Percentiles rank a stretch among this genome's conserved stretches.
Evolutionary conservation across 2,797 vertebrate genomes (phyloP).

Genomic region (Gouania willdenowi): DNA sequence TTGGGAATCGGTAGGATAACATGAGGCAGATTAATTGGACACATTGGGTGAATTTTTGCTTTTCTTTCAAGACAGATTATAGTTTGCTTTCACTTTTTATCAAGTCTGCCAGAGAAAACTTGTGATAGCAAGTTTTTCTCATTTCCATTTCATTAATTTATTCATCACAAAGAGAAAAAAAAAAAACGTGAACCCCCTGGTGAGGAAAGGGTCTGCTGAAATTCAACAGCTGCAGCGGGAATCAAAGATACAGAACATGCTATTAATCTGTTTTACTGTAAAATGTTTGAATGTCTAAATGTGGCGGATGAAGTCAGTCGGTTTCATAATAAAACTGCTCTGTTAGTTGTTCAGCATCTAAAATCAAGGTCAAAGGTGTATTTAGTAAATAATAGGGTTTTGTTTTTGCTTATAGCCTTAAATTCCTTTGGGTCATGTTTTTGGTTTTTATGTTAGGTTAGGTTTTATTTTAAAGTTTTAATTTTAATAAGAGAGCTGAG

Average conservation of each 20-base stretch:
- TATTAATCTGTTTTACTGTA: no score
- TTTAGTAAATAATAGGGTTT: no score
- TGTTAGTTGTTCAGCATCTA: no score
- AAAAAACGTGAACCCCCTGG: slow-evolving; percentile 52
- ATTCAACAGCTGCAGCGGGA: slow-evolving; percentile 33
- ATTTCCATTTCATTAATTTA: slow-evolving; percentile 62
- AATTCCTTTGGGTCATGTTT: no score
- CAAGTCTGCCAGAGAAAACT: slow-evolving; percentile 33
- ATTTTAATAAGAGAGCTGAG: no score
- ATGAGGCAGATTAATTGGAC: slow-evolving; percentile 16
- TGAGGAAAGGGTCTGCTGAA: slow-evolving; percentile 51
- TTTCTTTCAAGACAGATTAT: slow-evolving; percentile 32
- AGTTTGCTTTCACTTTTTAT: slow-evolving; percentile 26
- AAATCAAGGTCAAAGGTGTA: no score
- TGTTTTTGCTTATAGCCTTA: no score
- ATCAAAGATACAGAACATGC: slow-evolving; percentile 10
- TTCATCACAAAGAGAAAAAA: slow-evolving; percentile 64
- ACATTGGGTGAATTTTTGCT: slow-evolving; percentile 9
- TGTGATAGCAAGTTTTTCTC: slow-evolving; percentile 42
- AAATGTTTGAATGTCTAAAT: no score
- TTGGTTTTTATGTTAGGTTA: no score
- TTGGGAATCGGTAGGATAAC: not conserved
- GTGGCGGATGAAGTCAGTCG: no score
- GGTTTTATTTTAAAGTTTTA: no score
- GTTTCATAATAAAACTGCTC: no score